A percentile compares a stretch with the other conserved stretches of the same genome.
phyloP scores from a whole-genome alignment of 2,797 vertebrate species.

The Phrynocephalus guinanensis region DNA sequence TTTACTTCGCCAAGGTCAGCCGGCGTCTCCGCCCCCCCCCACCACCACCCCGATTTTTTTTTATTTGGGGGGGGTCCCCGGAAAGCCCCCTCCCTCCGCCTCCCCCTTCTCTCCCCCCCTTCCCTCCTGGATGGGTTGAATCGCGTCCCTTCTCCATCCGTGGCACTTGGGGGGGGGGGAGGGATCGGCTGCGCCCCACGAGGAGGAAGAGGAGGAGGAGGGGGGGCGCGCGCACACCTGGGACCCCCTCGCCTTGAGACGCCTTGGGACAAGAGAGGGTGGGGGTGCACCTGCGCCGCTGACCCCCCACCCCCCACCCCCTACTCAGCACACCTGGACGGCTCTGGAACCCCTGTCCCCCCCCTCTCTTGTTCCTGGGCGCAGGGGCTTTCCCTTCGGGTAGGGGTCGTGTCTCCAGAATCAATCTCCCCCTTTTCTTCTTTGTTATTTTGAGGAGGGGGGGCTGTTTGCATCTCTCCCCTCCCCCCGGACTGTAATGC shows the following conservation, averaged over 20 bases:
- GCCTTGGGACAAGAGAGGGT: not conserved
- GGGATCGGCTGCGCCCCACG: too few species aligned
- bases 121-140: not conserved
- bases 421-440: too few species aligned
- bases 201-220: too few species aligned
- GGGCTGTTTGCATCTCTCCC: not conserved
- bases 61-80: not conserved
- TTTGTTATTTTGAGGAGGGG: fast-evolving
- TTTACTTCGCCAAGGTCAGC: slow-evolving; percentile 93
- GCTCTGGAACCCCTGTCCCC: too few species aligned
- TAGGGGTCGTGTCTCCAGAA: fast-evolving
- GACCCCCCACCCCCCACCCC: not conserved
- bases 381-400: not conserved
- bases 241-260: not conserved
- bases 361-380: too few species aligned
- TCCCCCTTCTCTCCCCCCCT: too few species aligned
- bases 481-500: not conserved
- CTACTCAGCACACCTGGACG: too few species aligned
- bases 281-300: not conserved
- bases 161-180: too few species aligned
- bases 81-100: not conserved
- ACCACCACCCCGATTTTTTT: too few species aligned
- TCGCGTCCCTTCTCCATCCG: not conserved
- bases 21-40: not conserved
- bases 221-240: not conserved